Evolutionary conservation across 92 coral and sea anemone species (phyloP), one percentile per base, ranked within the genome.

Genomic region (Siderastrea radians): DNA sequence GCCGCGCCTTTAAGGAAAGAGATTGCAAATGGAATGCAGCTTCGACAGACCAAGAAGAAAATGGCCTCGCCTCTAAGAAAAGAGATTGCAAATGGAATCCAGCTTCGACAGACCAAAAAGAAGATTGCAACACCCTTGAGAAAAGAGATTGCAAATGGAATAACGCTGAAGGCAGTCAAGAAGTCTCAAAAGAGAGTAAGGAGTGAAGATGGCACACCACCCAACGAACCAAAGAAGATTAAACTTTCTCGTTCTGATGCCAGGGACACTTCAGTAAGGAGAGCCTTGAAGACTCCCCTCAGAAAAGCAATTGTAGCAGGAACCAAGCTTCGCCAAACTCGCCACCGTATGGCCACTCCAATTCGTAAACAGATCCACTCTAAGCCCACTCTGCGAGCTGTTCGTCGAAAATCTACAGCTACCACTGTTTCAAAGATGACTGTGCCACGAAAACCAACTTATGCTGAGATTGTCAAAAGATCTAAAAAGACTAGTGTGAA

Each of bases 391-490:
- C 70, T 95, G 63, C 88, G 93, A 51, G 89, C 91, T 51, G 86
- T 87, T 8, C 86, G 98, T 26, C 85, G 96, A 12, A 95, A 88
- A 89, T 95, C 99, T 1, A 44, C 88, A 16, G 78, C 89, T 52
- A 50, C 79, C 7, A 82, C 55, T 5, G 82, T 48, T 65, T 77
- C 72, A 6, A 60, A 48, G 46, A 72, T 76, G 69, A 83, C 91
- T 76, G 77, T 88, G 1, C 51, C 82, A 17, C 76, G 93, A 72
- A 95, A 84, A 81, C 99, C 99, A 5, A 97, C 98, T 6, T 97
- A 97, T 88, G 99, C 99, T 8, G 99, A 97, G 86, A 92, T 97
- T 12, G 92, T 97, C 16, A 95, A 95, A 85, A 92, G 98, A 62
- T 92, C 95, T 26, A 96, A 90, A 84, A 70, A 90, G 92, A 88